Evolutionary conservation across 2,888 invertebrate genomes (phyloP), one percentile per base, ranked within the genome.

Genomic region (Helicoverpa assulta): DNA sequence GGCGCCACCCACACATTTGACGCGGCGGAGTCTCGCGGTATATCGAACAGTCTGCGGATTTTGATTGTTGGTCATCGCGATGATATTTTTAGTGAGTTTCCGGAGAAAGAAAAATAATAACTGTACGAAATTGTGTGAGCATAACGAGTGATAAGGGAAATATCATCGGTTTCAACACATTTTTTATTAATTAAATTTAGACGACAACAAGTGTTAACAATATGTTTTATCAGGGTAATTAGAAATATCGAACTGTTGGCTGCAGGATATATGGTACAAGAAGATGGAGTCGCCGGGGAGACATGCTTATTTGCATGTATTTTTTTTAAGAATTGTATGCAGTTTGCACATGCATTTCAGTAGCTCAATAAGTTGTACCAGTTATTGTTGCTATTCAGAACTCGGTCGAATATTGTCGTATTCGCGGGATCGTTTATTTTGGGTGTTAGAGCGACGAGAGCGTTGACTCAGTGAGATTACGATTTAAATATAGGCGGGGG

Each of bases 381-480:
- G 74, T 86, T 86, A 86, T 88, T 91, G 89, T 87, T 88, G 86
- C 87, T 89, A 89, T 89, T 87, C 84, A 86, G 88, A 90, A 90
- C 86, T 90, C 89, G 86, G 88, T 78, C 82, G 87, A 88, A 90
- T 91, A 89, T 90, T 92, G 92, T 92, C 90, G 90, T 90, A 86
- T 90, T 89, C 87, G 83, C 87, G 86, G 89, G 87, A 91, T 90
- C 88, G 92, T 92, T 94, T 94, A 94, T 94, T 94, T 94, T 81
- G 85, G 90, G 93, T 91, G 90, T 91, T 85, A 92, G 88, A 92
- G 89, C 89, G 88, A 87, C 88, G 91, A 91, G 94, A 94, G 91
- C 95, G 94, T 95, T 95, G 95, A 95, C 95, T 95, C 95, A 94
- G 91, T 94, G 89, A 93, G 91, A 94, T 94, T 94, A 94, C 92